These are phyloP conservation scores for Tenualosa thibaudeaui DNA, from an alignment of 2,797 vertebrate genomes.

Conservation along the genomic window DNA sequence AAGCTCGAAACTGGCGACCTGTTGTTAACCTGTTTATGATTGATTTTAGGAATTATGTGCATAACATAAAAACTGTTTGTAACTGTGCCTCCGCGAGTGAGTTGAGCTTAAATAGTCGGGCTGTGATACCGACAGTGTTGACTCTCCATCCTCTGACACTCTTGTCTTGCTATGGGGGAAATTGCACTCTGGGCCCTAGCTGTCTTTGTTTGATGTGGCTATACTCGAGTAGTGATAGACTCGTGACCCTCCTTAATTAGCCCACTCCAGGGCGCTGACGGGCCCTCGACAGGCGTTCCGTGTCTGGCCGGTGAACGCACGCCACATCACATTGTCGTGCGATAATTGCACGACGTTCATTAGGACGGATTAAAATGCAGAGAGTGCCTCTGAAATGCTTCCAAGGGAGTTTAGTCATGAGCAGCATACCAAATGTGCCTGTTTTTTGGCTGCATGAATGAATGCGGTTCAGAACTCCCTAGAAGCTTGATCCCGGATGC, in stretches of 20 bases:
- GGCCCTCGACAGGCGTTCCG: slow-evolving; percentile 20
- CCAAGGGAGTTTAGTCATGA: slow-evolving; percentile 11
- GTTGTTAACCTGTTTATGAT: neutral
- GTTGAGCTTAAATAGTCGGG: neutral
- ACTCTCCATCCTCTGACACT: neutral
- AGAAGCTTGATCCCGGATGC: neutral
- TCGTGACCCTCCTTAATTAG: neutral
- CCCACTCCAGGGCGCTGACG: slow-evolving; percentile 24
- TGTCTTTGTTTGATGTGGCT: neutral
- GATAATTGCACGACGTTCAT: neutral
- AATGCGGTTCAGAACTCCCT: neutral
- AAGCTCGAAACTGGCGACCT: neutral
- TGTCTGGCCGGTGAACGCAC: neutral
- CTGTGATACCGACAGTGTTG: neutral
- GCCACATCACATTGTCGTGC: slow-evolving; percentile 11
- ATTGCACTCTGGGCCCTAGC: neutral
- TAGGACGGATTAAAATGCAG: neutral
- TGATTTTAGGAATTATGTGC: neutral
- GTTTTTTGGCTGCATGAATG: neutral
- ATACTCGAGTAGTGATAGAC: neutral
- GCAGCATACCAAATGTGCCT: neutral
- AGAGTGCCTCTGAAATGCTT: neutral
- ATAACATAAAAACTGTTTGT: neutral
- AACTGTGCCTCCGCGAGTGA: neutral
- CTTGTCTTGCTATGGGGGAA: neutral